Percentiles rank a stretch among this genome's conserved stretches.
Conservation (phyloP, 2,797 vertebrate species). For the Sibirionetta formosa region DNA sequence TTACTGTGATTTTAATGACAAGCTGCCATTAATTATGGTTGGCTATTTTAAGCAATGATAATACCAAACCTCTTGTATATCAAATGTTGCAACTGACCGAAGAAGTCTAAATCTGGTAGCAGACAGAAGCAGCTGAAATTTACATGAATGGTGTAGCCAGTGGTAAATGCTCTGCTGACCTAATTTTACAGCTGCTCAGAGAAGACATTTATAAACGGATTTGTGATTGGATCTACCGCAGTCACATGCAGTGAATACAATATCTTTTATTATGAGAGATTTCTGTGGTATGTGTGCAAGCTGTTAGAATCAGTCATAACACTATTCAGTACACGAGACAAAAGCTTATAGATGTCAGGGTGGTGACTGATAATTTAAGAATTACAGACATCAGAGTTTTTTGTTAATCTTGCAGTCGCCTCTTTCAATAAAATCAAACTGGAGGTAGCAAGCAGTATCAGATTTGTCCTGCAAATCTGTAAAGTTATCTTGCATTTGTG, state of each 20-base stretch:
- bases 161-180: not conserved
- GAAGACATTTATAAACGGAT: slow-evolving; percentile 34
- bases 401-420: not conserved
- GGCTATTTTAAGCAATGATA: slow-evolving; percentile 6
- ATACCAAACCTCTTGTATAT: slow-evolving; percentile 7
- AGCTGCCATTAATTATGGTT: not conserved
- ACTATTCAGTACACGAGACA: not conserved
- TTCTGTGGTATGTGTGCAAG: slow-evolving; percentile 14
- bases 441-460: not conserved
- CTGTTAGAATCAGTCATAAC: not conserved
- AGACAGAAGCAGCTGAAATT: not conserved
- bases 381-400: not conserved
- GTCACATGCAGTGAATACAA: not conserved
- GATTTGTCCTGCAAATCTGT: not conserved
- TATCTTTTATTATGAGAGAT: slow-evolving; percentile 19
- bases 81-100: not conserved
- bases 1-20: not conserved
- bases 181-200: slow-evolving; percentile 53
- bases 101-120: slow-evolving; percentile 23
- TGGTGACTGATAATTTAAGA: not conserved
- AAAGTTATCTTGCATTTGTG: not conserved
- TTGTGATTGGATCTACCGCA: slow-evolving; percentile 24
- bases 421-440: not conserved
- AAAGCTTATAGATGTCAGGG: not conserved
- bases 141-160: not conserved